Evolutionary conservation across 2,113 vertebrate species (phyloP).

Genomic region (Notechis scutatus): DNA sequence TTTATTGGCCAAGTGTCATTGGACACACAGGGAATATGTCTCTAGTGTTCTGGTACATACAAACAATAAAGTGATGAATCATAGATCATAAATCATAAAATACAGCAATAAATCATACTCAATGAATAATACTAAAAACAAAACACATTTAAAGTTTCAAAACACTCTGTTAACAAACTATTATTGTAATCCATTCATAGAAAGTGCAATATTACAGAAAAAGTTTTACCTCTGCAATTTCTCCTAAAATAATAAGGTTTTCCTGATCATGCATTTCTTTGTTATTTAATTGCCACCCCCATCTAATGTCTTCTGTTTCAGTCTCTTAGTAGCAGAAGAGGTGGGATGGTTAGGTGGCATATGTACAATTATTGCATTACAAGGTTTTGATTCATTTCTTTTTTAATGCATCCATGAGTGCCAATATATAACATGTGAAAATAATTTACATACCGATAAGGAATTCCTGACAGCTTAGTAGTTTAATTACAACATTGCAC

Average conservation of each 20-base stretch:
- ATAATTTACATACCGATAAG: slow-evolving; percentile 72
- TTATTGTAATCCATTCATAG: neutral
- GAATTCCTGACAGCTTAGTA: slow-evolving; percentile 66
- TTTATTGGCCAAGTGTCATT: neutral
- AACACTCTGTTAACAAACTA: neutral
- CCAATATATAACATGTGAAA: slow-evolving; percentile 61
- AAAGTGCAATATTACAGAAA: neutral
- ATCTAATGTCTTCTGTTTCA: slow-evolving; percentile 24
- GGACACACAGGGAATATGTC: neutral
- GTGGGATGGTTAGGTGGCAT: slow-evolving; percentile 18
- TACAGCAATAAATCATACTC: neutral
- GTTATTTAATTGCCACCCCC: slow-evolving; percentile 36
- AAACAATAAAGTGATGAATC: neutral
- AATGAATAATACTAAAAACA: neutral
- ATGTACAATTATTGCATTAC: slow-evolving; percentile 61
- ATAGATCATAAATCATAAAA: neutral
- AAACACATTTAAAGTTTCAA: neutral
- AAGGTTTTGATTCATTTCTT: slow-evolving; percentile 60
- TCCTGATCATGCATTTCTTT: slow-evolving; percentile 12
- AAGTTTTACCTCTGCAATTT: slow-evolving; percentile 29
- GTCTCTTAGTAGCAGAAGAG: slow-evolving; percentile 37
- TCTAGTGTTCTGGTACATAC: neutral
- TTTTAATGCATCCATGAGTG: slow-evolving; percentile 64
- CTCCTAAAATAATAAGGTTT: neutral
- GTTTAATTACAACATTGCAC: slow-evolving; percentile 64